Percentiles rank a stretch among this genome's conserved stretches.
These are phyloP conservation scores for Eptesicus fuscus DNA, from an alignment of 2,113 vertebrate species.

Conservation along the genomic window DNA sequence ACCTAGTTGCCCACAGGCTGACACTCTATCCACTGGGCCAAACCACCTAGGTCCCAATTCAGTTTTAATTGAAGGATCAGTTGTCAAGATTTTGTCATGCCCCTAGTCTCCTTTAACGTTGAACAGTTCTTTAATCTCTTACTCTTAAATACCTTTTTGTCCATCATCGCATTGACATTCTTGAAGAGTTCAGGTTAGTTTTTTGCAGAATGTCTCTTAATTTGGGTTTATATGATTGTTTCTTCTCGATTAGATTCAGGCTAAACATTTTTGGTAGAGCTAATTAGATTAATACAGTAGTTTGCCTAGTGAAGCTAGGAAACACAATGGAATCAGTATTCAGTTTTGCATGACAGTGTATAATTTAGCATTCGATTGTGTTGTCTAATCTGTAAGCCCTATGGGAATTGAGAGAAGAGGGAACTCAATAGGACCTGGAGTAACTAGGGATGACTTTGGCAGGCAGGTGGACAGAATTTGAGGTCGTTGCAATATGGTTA, in stretches of 20 bases:
- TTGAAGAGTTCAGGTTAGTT: background rate
- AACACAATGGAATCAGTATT: background rate
- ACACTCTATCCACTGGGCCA: no score
- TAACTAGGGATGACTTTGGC: background rate
- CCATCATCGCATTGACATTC: background rate
- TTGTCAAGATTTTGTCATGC: background rate
- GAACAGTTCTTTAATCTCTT: constrained; percentile 4
- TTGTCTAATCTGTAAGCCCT: background rate
- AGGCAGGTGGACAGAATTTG: constrained; percentile 11
- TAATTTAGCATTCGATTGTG: background rate
- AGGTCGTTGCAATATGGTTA: background rate
- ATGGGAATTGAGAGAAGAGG: background rate
- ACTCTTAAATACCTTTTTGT: background rate
- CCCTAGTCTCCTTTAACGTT: background rate
- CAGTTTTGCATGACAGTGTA: background rate
- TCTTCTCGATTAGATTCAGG: background rate
- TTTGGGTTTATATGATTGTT: constrained; percentile 45
- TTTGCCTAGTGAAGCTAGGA: constrained; percentile 47
- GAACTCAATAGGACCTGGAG: background rate
- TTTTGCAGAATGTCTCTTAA: constrained; percentile 5
- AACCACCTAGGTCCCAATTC: background rate
- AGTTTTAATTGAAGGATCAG: background rate
- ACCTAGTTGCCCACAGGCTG: no score
- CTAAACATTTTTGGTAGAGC: constrained; percentile 12
- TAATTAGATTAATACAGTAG: constrained; percentile 5